These are phyloP conservation scores for Philaethria dido DNA, from an alignment of 2,888 invertebrate species.

Conservation along the genomic window DNA sequence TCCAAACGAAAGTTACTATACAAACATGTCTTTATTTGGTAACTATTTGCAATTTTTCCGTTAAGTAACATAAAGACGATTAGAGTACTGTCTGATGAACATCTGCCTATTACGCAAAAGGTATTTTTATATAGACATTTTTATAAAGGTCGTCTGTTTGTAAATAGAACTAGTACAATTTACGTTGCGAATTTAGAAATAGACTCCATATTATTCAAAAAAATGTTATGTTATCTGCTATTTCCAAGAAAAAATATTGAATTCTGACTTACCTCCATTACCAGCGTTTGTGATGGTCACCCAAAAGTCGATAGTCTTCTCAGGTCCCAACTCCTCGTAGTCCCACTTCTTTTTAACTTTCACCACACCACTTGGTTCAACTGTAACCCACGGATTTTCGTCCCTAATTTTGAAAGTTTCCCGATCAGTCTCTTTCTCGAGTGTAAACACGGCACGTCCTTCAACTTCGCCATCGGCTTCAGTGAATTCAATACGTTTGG, in stretches of 20 bases:
- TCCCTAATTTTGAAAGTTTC: constrained; percentile 97
- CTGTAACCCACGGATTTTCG: constrained; percentile 97
- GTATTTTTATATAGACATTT: constrained; percentile 11
- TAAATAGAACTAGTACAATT: constrained; percentile 1
- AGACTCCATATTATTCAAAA: background rate
- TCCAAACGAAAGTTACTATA: background rate
- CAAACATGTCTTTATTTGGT: background rate
- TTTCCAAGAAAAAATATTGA: background rate
- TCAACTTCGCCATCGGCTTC: constrained; percentile 95
- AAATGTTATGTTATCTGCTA: background rate
- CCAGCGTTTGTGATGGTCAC: constrained; percentile 96
- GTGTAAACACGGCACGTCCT: constrained; percentile 93
- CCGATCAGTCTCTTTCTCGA: constrained; percentile 95
- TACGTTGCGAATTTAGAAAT: background rate
- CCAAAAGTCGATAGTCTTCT: constrained; percentile 98
- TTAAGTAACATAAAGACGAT: constrained; percentile 7
- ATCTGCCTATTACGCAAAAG: constrained; percentile 17
- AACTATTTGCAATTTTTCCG: constrained; percentile 9
- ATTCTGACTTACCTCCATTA: constrained; percentile 89
- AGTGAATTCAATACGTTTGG: constrained; percentile 95
- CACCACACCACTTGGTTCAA: constrained; percentile 95
- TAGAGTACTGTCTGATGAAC: constrained; percentile 5
- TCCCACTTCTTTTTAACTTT: constrained; percentile 98
- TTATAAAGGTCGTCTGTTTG: constrained; percentile 11
- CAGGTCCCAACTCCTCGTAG: constrained; percentile 96